Evolutionary conservation across 2,797 vertebrate species (phyloP), one percentile per base, ranked within the genome.

Genomic region (Mycteria americana): DNA sequence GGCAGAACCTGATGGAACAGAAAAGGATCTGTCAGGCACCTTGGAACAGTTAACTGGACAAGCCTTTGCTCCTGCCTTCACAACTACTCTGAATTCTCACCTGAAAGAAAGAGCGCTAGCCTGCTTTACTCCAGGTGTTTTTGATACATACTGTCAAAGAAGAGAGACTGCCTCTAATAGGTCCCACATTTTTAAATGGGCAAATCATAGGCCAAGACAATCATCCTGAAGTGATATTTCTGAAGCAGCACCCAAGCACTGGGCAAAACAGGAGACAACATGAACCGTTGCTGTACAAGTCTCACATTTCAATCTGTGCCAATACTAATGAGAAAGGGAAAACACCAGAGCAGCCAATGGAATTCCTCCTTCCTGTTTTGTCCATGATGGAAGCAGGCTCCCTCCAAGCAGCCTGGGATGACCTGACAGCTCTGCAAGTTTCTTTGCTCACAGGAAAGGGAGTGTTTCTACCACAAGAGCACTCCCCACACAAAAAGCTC

Each of bases 1-100:
- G 99, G 94, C 99, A 99, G 97, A 99, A 99, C 97, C 99, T 99
- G 97, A 54, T 33, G 24, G 57, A 95, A 95, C 17, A 67, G 56
- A 35, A 85, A 13, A 74, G 4, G 33, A 76, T 33, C 18, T 15
- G 25, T 87, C 45, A 62, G 75, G 22, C 7, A 33, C 10, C 46
- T 79, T 41, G 68, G 35, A 84, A 64, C 16, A 69, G 35, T 37
- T n/a, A 57, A 41, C 3, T 74, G 46, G 18, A 70, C 11, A 9
- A 62, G 33, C 50, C 46, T 86, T 63, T 74, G 43, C 28, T 78
- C 13, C 57, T 48, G 65, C 48, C 48, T 48, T 91, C 57, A 39
- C 23, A 62, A 57, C 23, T 50, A 27, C 43, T 56, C 39, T 51
- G 56, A 46, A 45, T 24, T 54, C 45, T 78, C 63, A 41, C 33